Evolutionary conservation across 1,140 invertebrate species (phyloP), one percentile per base, ranked within the genome.

Genomic region (Drosophila orosa): DNA sequence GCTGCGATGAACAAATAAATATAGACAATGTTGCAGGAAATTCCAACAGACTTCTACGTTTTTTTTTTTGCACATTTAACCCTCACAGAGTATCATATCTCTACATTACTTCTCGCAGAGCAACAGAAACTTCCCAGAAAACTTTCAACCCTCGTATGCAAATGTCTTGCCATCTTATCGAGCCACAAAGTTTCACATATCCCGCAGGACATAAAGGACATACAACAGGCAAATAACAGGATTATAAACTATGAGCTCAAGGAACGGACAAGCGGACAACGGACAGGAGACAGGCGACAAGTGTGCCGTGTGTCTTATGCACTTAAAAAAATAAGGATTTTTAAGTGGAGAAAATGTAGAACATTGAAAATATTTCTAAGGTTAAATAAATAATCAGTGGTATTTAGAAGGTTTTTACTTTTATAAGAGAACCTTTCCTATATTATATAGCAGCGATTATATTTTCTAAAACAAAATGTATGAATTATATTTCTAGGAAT

Each of bases 151-250:
- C 65, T 60, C 50, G 48, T 84, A 87, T 87, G 84, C 66, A 87
- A 87, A 87, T 87, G 84, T 68, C 58, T 72, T 29, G 50, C 56
- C 65, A 81, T 80, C 90, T 90, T 87, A 87, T 86, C 61, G 42
- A 10, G n/a, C 55, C 40, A 73, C 58, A 87, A 86, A 90, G 81
- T 80, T 90, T 90, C 85, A 78, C 86, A 80, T 82, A 80, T 89
- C 86, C 86, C 86, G 66, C 73, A 84, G 87, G 86, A 82, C 69
- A 75, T 63, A 57, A 60, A 54, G 54, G 71, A 83, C 65, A 42
- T 66, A 76, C 72, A 68, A 65, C 75, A 69, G 65, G 68, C 78
- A 78, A 81, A 85, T 75, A 84, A 74, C 61, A 60, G 78, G 75
- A 83, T 80, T 90, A 86, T 63, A 74, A 82, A 68, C 55, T 65